Evolutionary conservation across 2,888 invertebrate species (phyloP).

Genomic region (Morpho achilles): DNA sequence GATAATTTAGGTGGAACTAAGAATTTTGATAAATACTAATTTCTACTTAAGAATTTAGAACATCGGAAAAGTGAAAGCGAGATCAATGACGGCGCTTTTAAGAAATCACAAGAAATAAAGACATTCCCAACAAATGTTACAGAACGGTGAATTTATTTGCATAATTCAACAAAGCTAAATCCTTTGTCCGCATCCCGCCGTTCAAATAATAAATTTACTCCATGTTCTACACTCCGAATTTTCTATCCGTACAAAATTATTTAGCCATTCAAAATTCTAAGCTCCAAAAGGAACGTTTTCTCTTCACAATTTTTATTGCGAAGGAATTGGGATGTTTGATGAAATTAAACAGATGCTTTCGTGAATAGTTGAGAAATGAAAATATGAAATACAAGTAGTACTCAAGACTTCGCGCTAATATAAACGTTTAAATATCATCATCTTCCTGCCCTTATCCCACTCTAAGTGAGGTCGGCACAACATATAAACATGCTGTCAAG

Average conservation of each 20-base stretch:
- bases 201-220: slow-evolving; percentile 75
- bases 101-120: slow-evolving; percentile 74
- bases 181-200: slow-evolving; percentile 71
- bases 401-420: too few species aligned
- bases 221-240: slow-evolving; percentile 66
- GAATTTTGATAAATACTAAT: slow-evolving; percentile 38
- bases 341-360: slow-evolving; percentile 4
- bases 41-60: slow-evolving; percentile 42
- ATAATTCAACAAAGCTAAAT: slow-evolving; percentile 76
- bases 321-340: slow-evolving; percentile 7
- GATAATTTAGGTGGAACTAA: slow-evolving; percentile 40
- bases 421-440: too few species aligned
- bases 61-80: slow-evolving; percentile 60
- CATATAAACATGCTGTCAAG: too few species aligned
- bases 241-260: slow-evolving; percentile 70
- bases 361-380: too few species aligned
- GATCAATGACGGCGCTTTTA: slow-evolving; percentile 67
- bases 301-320: slow-evolving; percentile 13
- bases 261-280: slow-evolving; percentile 56
- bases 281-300: slow-evolving; percentile 19
- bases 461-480: too few species aligned
- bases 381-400: too few species aligned
- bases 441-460: too few species aligned
- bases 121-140: slow-evolving; percentile 77
- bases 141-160: slow-evolving; percentile 78